Evolutionary conservation across 2,113 vertebrate species (phyloP).

Genomic region (Pterocles burchelli): DNA sequence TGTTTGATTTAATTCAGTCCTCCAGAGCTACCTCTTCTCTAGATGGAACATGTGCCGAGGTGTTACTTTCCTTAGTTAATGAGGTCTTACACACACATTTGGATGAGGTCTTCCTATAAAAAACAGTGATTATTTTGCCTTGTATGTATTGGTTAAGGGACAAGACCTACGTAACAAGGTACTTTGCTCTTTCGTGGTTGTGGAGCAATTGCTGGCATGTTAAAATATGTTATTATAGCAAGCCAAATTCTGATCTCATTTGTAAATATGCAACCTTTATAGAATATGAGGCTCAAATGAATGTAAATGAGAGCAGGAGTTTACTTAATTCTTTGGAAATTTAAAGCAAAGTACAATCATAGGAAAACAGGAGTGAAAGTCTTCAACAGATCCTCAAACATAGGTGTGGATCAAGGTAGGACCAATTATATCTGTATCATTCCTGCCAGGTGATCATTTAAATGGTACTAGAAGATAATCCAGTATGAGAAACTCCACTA

Average conservation of each 20-base stretch:
- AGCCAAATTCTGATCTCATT: constrained; percentile 57
- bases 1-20: not conserved
- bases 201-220: not conserved
- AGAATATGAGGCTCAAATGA: not conserved
- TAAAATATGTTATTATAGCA: not conserved
- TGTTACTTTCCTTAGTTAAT: not conserved
- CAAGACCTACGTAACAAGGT: not conserved
- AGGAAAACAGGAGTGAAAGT: not conserved
- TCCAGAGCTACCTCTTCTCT: not conserved
- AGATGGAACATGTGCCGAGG: not conserved
- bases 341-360: not conserved
- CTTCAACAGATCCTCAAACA: not conserved
- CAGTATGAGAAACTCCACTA: not conserved
- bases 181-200: not conserved
- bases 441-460: not conserved
- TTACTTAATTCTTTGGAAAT: constrained; percentile 17
- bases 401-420: not conserved
- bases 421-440: not conserved
- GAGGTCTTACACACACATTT: not conserved
- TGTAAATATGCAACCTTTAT: constrained; percentile 22
- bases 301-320: constrained; percentile 13
- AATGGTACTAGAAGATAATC: not conserved
- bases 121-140: constrained; percentile 3
- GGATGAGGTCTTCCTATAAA: not conserved
- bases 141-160: not conserved